phyloP scores from a whole-genome alignment of 1,140 invertebrate genomes.

The Drosophila teissieri region DNA sequence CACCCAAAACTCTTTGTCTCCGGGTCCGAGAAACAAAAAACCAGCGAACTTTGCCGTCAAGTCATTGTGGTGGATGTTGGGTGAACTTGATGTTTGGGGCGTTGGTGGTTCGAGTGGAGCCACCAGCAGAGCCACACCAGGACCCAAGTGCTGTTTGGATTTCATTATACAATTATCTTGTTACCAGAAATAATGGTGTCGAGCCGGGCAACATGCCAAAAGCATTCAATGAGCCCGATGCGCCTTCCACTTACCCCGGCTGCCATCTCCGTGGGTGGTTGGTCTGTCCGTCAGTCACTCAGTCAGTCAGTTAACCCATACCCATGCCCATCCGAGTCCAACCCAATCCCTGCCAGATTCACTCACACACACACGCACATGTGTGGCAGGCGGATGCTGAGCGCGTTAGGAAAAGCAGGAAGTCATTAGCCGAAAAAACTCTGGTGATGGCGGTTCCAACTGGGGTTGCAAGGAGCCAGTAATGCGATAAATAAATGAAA shows the following conservation, averaged over 20 bases:
- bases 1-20: constrained; percentile 65
- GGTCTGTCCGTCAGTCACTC: constrained; percentile 44
- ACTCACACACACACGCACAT: constrained; percentile 19
- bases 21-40: constrained; percentile 46
- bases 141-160: constrained; percentile 80
- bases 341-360: constrained; percentile 13
- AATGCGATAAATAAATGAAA: constrained; percentile 83
- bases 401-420: constrained; percentile 77
- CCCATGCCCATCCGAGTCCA: not conserved
- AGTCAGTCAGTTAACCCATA: constrained; percentile 19
- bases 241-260: constrained; percentile 27
- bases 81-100: constrained; percentile 8
- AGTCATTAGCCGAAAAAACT: constrained; percentile 73
- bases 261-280: constrained; percentile 1
- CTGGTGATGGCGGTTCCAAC: constrained; percentile 48
- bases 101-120: constrained; percentile 34
- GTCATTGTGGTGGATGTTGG: constrained; percentile 59
- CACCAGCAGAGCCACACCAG: constrained; percentile 47
- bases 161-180: constrained; percentile 84
- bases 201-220: constrained; percentile 80
- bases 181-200: constrained; percentile 83
- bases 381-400: constrained; percentile 55
- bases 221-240: constrained; percentile 76
- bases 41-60: constrained; percentile 76
- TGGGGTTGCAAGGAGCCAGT: constrained; percentile 50